Conservation (phyloP, 2,888 invertebrate genomes). For the Sphecodes monilicornis region DNA sequence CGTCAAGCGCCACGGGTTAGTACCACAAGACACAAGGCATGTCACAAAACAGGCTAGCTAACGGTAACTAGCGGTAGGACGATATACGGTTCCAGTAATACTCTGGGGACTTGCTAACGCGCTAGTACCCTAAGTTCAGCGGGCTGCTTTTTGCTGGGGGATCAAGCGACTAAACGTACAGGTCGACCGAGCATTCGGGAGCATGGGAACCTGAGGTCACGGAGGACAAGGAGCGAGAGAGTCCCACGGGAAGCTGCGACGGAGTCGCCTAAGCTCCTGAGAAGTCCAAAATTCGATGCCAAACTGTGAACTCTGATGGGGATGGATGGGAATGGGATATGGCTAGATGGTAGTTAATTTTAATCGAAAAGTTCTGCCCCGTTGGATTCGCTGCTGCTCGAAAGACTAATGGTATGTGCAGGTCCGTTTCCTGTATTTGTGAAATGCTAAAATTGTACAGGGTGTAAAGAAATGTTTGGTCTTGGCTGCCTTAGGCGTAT, state of each 20-base stretch:
- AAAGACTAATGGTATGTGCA: neutral
- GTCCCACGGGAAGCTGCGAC: neutral
- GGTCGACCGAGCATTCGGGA: neutral
- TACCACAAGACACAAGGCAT: constrained; percentile 83
- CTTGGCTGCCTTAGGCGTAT: too few species aligned
- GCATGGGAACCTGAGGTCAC: neutral
- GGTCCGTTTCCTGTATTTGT: neutral
- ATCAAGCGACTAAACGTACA: constrained; percentile 22
- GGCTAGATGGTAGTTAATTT: neutral
- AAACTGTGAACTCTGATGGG: neutral
- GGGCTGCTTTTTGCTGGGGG: constrained; percentile 18
- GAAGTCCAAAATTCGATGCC: neutral
- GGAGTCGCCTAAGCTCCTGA: neutral
- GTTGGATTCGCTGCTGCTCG: neutral
- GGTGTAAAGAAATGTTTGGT: too few species aligned
- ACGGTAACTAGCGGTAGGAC: constrained; percentile 65
- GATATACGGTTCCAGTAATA: constrained; percentile 31
- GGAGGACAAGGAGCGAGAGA: neutral
- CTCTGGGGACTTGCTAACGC: constrained; percentile 32
- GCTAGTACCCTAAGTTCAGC: constrained; percentile 19
- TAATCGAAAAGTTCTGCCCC: neutral
- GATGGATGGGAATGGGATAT: neutral
- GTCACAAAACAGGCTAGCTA: constrained; percentile 79
- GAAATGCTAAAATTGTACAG: neutral
- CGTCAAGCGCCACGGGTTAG: constrained; percentile 83